These are phyloP conservation scores for Cheirogaleus major DNA, from an alignment of 2,797 vertebrate genomes.

Conservation along the genomic window DNA sequence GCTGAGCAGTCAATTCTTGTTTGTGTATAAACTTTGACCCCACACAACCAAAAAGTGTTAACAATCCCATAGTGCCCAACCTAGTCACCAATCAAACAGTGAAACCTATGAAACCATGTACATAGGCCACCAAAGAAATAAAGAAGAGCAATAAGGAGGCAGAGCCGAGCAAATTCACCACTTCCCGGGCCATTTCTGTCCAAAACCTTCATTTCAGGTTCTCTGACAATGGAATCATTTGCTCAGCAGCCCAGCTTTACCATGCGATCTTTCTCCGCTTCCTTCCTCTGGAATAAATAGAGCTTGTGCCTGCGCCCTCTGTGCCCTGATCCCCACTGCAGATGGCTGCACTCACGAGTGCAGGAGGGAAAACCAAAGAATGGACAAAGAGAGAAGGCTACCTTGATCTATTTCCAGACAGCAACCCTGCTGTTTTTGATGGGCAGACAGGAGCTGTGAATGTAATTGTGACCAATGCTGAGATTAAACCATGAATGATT, in stretches of 20 bases:
- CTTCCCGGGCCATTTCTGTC: background rate
- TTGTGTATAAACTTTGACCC: background rate
- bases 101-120: background rate
- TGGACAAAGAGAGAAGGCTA: slow-evolving; percentile 13
- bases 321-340: background rate
- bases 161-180: background rate
- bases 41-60: background rate
- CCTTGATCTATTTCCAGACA: slow-evolving; percentile 31
- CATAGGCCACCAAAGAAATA: background rate
- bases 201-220: background rate
- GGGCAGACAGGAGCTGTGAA: slow-evolving; percentile 38
- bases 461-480: background rate
- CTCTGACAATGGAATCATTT: background rate
- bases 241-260: background rate
- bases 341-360: background rate
- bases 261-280: background rate
- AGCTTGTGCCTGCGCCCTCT: background rate
- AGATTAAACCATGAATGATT: slow-evolving; percentile 47
- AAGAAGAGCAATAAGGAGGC: background rate
- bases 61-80: background rate
- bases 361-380: background rate
- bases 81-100: background rate
- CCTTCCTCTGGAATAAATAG: slow-evolving; percentile 52
- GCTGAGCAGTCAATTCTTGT: background rate
- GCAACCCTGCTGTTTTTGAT: slow-evolving; percentile 25